Base-by-base conservation (phyloP, 2,113 vertebrate species). In the Xenopus borealis region DNA sequence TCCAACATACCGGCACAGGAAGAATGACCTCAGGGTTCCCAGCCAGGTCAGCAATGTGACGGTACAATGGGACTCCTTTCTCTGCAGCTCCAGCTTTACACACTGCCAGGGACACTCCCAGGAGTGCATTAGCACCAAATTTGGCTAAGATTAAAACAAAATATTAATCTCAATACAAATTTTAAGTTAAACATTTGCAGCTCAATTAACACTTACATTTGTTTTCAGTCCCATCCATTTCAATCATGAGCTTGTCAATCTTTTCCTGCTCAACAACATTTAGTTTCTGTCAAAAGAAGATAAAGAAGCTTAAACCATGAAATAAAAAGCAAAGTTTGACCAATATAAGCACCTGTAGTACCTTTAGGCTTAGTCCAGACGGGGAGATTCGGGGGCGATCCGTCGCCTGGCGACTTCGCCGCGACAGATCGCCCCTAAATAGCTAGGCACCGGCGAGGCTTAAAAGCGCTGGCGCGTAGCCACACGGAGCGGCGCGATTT, bases 191-290 rank as follows among this genome's bases (percentile, higher is more conserved):
- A 27, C 23, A 27, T 1, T 6, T 10, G 16, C 17, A n/a, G 19
- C 9, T 18, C 7, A 6, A 16, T 6, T 4, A 58, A 14, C 13
- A 83, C 96, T 95, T 91, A 99, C 97, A 97, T 80, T 99, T 99
- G 80, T 99, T 98, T 6, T 98, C 97, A 1, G 96, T 92, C 62
- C 96, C 97, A n/a, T 99, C 97, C 96, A 99, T 98, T 69, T 95
- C 96, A 55, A 99, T 83, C 97, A 99, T 98, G 86, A 99, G 89
- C 65, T 95, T 88, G 86, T 98, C 97, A 1, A 99, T 92, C 87
- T 98, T 98, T 62, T 94, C 92, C 84, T 99, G 97, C 4, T 99
- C 97, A 65, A 89, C 23, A 11, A 99, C 97, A 0, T 27, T 96
- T 79, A 99, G 57, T 14, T 91, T 88, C 97, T 99, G 82, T 10